A percentile compares a stretch with the other conserved stretches of the same genome.
These are phyloP conservation scores for Caenorhabditis sp. DNA, from an alignment of 2,888 invertebrate genomes.

Conservation along the genomic window DNA sequence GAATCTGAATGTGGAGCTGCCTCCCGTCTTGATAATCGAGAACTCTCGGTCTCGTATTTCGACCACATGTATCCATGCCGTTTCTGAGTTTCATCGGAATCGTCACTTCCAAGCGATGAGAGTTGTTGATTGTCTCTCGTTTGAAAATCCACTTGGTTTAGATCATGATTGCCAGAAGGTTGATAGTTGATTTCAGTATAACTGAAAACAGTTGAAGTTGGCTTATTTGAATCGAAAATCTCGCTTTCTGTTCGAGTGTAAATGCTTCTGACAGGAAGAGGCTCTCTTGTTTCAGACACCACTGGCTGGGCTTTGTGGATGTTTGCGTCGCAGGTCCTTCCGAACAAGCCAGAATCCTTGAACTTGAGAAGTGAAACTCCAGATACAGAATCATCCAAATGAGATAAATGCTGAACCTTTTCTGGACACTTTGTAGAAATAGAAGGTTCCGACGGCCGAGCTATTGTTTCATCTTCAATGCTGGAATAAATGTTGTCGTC, in stretches of 20 bases:
- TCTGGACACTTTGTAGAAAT: no score
- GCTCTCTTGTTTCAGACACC: slow-evolving; percentile 1
- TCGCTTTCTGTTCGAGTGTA: slow-evolving; percentile 29
- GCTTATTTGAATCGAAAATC: background rate
- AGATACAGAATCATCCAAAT: background rate
- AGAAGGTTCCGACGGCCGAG: no score
- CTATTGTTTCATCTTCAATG: no score
- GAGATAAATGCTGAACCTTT: no score
- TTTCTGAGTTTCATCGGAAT: background rate
- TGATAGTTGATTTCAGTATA: slow-evolving; percentile 19
- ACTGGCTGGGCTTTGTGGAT: slow-evolving; percentile 7
- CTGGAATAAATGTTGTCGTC: no score
- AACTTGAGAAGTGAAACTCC: slow-evolving; percentile 35
- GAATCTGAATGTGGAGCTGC: slow-evolving; percentile 2
- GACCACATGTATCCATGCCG: slow-evolving; percentile 37
- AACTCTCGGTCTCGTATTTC: slow-evolving; percentile 29
- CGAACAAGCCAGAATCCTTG: slow-evolving; percentile 40
- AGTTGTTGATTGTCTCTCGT: background rate
- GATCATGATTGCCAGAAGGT: background rate
- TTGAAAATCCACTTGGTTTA: background rate
- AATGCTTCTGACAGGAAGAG: background rate
- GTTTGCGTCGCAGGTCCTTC: background rate
- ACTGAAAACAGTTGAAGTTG: slow-evolving; percentile 20
- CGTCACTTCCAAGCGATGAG: background rate
- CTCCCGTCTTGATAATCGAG: slow-evolving; percentile 17